Evolutionary conservation across 2,888 invertebrate species (phyloP).

Genomic region (Oscheius onirici): DNA sequence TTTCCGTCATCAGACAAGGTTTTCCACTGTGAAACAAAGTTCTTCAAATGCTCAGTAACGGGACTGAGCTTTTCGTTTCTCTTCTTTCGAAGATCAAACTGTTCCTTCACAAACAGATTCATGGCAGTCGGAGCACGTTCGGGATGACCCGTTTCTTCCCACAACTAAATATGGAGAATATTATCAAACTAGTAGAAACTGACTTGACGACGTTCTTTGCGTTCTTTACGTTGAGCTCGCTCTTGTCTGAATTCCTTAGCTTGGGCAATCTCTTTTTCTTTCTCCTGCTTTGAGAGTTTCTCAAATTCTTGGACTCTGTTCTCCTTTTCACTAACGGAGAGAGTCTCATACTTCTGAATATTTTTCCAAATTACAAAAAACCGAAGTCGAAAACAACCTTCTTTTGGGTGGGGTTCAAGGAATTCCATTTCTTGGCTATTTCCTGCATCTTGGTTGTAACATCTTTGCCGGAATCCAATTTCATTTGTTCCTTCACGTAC

Average conservation of each 20-base stretch:
- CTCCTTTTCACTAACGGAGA: slow-evolving; percentile 10
- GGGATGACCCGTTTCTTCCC: slow-evolving; percentile 37
- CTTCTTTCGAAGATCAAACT: slow-evolving; percentile 27
- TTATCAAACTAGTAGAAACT: background rate
- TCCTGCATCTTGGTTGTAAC: background rate
- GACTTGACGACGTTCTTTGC: slow-evolving; percentile 22
- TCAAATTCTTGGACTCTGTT: background rate
- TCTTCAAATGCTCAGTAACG: slow-evolving; percentile 21
- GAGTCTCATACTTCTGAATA: slow-evolving; percentile 17
- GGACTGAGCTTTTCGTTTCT: slow-evolving; percentile 18
- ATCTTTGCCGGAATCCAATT: background rate
- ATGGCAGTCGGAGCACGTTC: slow-evolving; percentile 21
- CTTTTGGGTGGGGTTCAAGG: slow-evolving; percentile 5
- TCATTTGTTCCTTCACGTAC: slow-evolving; percentile 13
- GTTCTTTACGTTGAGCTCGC: slow-evolving; percentile 10
- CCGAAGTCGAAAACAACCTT: background rate
- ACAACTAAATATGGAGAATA: slow-evolving; percentile 15
- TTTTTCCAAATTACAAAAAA: background rate
- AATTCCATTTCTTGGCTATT: slow-evolving; percentile 13
- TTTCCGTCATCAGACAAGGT: too few relatives aligned
- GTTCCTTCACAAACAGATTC: slow-evolving; percentile 36
- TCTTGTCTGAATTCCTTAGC: background rate
- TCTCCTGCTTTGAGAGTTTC: slow-evolving; percentile 4
- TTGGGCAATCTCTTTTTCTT: background rate
- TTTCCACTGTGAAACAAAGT: slow-evolving; percentile 34